Conservation (phyloP, 2,113 vertebrate species). For the Psittacula cyanocephala region DNA sequence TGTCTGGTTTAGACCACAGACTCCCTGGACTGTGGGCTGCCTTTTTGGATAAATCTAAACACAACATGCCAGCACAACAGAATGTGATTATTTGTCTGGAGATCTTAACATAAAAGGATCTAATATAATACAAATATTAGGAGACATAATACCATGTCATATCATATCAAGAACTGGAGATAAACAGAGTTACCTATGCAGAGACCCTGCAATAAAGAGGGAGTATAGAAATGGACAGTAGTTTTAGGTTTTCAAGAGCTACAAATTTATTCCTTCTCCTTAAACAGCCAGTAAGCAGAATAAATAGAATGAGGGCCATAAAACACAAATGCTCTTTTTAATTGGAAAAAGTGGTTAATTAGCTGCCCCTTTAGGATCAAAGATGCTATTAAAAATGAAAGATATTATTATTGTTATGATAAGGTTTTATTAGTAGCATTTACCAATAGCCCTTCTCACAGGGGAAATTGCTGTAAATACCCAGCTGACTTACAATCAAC, state of each 20-base stretch:
- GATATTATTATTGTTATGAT: neutral
- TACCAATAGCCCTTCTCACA: neutral
- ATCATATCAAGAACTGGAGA: neutral
- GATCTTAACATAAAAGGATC: neutral
- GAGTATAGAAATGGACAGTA: neutral
- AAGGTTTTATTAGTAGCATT: slow-evolving; percentile 13
- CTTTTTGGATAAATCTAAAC: neutral
- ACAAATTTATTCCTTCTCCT: neutral
- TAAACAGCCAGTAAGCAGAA: neutral
- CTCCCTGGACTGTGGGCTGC: neutral
- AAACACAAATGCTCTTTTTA: neutral
- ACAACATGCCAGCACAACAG: neutral
- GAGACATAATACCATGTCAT: neutral
- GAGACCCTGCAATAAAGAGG: neutral
- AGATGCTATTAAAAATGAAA: neutral
- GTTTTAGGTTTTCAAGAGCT: neutral
- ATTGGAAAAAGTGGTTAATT: neutral
- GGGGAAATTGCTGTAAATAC: neutral
- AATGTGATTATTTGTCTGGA: neutral
- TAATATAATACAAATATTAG: neutral
- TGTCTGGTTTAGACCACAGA: neutral
- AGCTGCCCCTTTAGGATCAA: slow-evolving; percentile 5
- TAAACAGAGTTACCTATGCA: neutral
- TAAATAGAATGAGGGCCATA: neutral
- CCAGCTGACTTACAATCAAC: neutral